Conservation (phyloP, 1,140 invertebrate species). For the Platyura marginata region DNA sequence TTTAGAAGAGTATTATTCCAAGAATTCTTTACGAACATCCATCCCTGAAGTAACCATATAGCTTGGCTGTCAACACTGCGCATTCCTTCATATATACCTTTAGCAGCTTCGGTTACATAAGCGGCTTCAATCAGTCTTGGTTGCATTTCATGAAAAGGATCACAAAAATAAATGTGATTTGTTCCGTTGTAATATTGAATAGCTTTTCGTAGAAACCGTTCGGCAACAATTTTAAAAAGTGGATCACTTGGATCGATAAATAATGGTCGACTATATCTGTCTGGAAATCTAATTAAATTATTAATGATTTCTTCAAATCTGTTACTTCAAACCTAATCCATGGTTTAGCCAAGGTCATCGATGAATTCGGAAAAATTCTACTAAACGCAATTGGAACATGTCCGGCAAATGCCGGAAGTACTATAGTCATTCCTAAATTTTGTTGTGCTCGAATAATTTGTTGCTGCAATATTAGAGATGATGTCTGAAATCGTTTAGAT, state of each 20-base stretch:
- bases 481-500: constrained; percentile 42
- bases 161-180: constrained; percentile 73
- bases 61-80: constrained; percentile 47
- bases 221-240: constrained; percentile 51
- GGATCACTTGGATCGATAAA: constrained; percentile 62
- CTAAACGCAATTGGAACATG: constrained; percentile 61
- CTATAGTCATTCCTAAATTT: constrained; percentile 65
- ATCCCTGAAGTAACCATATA: constrained; percentile 75
- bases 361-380: constrained; percentile 48
- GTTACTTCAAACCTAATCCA: too few relatives aligned
- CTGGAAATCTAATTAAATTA: constrained; percentile 46
- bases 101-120: constrained; percentile 44
- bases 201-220: constrained; percentile 46
- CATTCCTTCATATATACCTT: constrained; percentile 52
- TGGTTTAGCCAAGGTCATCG: constrained; percentile 11
- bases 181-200: constrained; percentile 39
- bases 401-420: constrained; percentile 82
- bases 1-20: constrained; percentile 54
- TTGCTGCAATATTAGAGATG: constrained; percentile 51
- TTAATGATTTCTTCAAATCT: neutral
- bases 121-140: constrained; percentile 35
- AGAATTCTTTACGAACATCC: constrained; percentile 54
- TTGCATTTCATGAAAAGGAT: constrained; percentile 81
- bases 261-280: constrained; percentile 53
- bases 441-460: constrained; percentile 58